A percentile compares a stretch with the other conserved stretches of the same genome.
Conservation (phyloP, 2,797 vertebrate genomes). For the Streptopelia turtur region DNA sequence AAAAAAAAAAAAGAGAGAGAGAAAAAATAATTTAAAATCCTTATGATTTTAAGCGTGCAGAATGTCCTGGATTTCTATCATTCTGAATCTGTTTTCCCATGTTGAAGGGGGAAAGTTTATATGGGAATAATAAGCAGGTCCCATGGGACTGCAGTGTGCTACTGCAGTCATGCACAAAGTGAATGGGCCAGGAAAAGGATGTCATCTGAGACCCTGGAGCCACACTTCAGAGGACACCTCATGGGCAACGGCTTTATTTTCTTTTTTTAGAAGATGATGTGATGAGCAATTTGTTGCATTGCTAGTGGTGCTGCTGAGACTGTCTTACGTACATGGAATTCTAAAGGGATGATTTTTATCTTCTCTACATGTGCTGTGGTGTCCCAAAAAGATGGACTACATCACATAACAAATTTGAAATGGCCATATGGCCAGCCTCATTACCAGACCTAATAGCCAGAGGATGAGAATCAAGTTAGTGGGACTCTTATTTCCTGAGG, state of each 20-base stretch:
- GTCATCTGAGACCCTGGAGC: conserved; percentile 12
- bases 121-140: conserved; percentile 44
- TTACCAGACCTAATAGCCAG: neutral
- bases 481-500: neutral
- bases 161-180: conserved; percentile 31
- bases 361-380: neutral
- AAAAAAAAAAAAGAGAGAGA: neutral
- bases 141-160: conserved; percentile 38
- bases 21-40: neutral
- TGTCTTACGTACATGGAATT: neutral
- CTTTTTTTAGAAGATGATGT: conserved; percentile 2
- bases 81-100: conserved; percentile 60
- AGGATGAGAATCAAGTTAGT: conserved; percentile 1
- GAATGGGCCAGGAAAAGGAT: neutral
- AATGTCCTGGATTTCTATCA: conserved; percentile 47
- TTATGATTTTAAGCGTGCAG: conserved; percentile 29
- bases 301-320: neutral
- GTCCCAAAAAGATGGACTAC: neutral
- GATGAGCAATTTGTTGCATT: neutral
- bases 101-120: conserved; percentile 45
- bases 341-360: neutral
- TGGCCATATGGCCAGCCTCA: neutral
- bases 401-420: neutral
- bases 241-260: neutral
- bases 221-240: conserved; percentile 48